A percentile compares a stretch with the other conserved stretches of the same genome.
phyloP scores from a whole-genome alignment of 2,888 invertebrate species.

The Pristionchus japonicus region DNA sequence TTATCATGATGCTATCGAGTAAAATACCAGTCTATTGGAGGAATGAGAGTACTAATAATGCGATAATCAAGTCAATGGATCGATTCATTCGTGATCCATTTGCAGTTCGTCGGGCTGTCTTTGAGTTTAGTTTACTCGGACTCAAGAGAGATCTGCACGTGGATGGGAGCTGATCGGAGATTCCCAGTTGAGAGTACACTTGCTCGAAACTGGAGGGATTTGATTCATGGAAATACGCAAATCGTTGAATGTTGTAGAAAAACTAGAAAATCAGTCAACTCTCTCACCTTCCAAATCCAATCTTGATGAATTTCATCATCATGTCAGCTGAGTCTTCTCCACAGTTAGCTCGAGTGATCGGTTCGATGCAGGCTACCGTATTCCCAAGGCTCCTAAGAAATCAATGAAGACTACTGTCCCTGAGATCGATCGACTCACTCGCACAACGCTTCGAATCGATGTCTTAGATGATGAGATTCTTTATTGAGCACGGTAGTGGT shows the following conservation, averaged over 20 bases:
- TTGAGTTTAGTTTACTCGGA: neutral
- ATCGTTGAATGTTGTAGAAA: no score
- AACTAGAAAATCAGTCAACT: neutral
- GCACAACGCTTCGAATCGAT: conserved; percentile 62
- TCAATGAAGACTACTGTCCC: neutral
- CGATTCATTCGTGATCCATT: neutral
- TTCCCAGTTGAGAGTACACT: conserved; percentile 64
- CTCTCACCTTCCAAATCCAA: conserved; percentile 62
- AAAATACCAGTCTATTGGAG: conserved; percentile 26
- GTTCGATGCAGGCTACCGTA: conserved; percentile 65
- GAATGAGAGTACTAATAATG: neutral
- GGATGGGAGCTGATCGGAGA: conserved; percentile 61
- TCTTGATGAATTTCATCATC: conserved; percentile 66
- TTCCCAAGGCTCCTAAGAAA: conserved; percentile 57
- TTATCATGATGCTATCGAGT: neutral
- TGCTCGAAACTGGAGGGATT: conserved; percentile 66
- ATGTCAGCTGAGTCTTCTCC: conserved; percentile 62
- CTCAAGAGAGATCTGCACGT: conserved; percentile 58
- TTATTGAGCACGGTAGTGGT: conserved; percentile 60
- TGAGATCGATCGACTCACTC: conserved; percentile 49
- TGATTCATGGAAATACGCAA: no score
- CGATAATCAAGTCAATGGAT: neutral
- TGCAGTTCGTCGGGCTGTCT: neutral
- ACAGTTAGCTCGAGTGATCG: conserved; percentile 61
- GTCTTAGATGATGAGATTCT: conserved; percentile 61